These are phyloP conservation scores for Aeoliscus strigatus DNA, from an alignment of 2,797 vertebrate species.

Conservation along the genomic window DNA sequence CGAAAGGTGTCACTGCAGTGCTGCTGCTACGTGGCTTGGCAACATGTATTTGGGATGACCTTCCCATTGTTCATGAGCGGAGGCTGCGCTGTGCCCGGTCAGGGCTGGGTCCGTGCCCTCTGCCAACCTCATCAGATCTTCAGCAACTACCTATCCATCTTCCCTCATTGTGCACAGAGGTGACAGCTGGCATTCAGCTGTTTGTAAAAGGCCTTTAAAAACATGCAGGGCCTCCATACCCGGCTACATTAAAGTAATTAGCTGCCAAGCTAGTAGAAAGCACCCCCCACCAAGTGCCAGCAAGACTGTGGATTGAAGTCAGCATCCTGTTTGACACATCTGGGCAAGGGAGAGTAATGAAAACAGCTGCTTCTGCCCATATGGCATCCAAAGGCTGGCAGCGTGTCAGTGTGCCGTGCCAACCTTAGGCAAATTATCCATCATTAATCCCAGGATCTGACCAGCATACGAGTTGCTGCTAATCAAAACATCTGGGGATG, in stretches of 20 bases:
- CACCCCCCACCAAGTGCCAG: constrained; percentile 89
- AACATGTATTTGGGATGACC: constrained; percentile 64
- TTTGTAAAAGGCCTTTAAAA: constrained; percentile 88
- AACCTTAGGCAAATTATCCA: constrained; percentile 99
- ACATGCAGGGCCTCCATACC: constrained; percentile 83
- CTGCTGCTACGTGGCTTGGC: constrained; percentile 35
- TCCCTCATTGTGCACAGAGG: constrained; percentile 75
- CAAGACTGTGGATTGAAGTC: constrained; percentile 83
- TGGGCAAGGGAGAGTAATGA: constrained; percentile 99
- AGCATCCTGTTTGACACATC: constrained; percentile 99
- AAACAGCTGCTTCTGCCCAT: constrained; percentile 99
- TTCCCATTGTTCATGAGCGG: constrained; percentile 63
- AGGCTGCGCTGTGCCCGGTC: constrained; percentile 55
- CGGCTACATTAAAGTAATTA: constrained; percentile 98
- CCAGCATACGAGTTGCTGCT: constrained; percentile 92
- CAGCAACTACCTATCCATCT: constrained; percentile 76
- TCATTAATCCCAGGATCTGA: constrained; percentile 99
- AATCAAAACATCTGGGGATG: constrained; percentile 94
- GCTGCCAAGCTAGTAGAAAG: constrained; percentile 90
- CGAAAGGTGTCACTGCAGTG: constrained; percentile 36
- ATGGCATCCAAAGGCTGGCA: constrained; percentile 96
- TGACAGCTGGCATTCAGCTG: constrained; percentile 96
- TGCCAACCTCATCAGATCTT: constrained; percentile 67
- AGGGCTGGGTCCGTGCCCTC: constrained; percentile 57
- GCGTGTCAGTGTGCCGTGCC: constrained; percentile 82